These are phyloP conservation scores for Drepana arcuata DNA, from an alignment of 1,140 invertebrate species.

Conservation along the genomic window DNA sequence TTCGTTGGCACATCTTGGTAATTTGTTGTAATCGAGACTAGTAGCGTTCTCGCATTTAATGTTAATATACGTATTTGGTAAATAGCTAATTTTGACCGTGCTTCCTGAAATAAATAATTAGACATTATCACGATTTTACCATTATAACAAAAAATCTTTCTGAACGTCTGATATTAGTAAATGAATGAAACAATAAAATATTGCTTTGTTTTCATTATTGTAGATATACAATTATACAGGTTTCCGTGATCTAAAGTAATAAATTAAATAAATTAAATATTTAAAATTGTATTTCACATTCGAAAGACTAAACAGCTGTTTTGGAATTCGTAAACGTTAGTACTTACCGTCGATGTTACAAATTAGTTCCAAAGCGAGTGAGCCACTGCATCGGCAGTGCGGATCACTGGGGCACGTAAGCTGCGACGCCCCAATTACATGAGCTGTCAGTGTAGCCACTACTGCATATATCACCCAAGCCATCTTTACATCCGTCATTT, in stretches of 20 bases:
- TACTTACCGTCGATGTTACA: slow-evolving; percentile 65
- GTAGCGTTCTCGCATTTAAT: slow-evolving; percentile 55
- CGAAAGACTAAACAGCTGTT: too few relatives aligned
- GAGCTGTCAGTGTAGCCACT: slow-evolving; percentile 37
- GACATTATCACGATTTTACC: too few relatives aligned
- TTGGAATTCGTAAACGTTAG: slow-evolving; percentile 22
- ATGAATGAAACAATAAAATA: too few relatives aligned
- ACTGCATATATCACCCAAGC: slow-evolving; percentile 14
- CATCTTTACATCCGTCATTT: slow-evolving; percentile 5
- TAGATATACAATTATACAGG: too few relatives aligned
- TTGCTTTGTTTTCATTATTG: too few relatives aligned
- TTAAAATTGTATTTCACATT: too few relatives aligned
- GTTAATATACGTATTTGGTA: slow-evolving; percentile 54
- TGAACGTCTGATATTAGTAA: too few relatives aligned
- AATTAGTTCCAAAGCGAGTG: slow-evolving; percentile 58
- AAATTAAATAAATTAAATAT: too few relatives aligned
- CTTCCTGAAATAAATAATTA: slow-evolving; percentile 50
- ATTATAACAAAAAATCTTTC: too few relatives aligned
- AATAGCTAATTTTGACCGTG: slow-evolving; percentile 47
- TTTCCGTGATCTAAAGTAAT: too few relatives aligned
- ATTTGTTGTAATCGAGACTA: slow-evolving; percentile 45
- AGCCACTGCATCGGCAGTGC: slow-evolving; percentile 63
- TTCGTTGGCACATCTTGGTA: slow-evolving; percentile 53
- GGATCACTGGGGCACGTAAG: slow-evolving; percentile 55
- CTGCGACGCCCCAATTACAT: slow-evolving; percentile 45